Evolutionary conservation across 2,113 vertebrate genomes (phyloP), one percentile per base, ranked within the genome.

Genomic region (Eolophus roseicapilla): DNA sequence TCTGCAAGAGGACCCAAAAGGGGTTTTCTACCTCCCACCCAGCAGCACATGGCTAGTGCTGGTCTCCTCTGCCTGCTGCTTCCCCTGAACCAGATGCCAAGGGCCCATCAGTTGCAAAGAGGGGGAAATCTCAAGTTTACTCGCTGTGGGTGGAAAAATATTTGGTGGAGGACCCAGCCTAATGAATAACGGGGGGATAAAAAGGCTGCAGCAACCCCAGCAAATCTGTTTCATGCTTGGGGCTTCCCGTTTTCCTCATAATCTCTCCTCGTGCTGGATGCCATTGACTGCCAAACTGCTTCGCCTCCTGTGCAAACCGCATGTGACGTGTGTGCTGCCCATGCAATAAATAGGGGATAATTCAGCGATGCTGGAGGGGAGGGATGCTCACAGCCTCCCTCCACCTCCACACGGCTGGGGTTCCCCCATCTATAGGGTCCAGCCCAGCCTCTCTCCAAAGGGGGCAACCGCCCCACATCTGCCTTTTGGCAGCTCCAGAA

Each of bases 381-480:
- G 49, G 70, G 78, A 11, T 29, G 78, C 53, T 75, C 59, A 5
- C 35, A 77, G 52, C 33, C 44, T 63, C 41, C 67, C 59, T 33
- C 19, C 43, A 29, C 13, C 76, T 4, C 69, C 31, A 12, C 0
- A 1, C 33, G 12, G 3, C 13, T 3, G 4, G 13, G 29, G 4
- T 1, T 29, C 21, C 39, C 55, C 11, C 2, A 1, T 10, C 78
- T 0, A 0, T 1, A 28, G 19, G 31, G 15, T 16, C 64, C 59
- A 77, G 68, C 33, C 84, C 71, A 20, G 29, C 31, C 46, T 10
- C 17, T 27, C n/a, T 27, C 62, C 11, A 1, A 17, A 39, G 33
- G 37, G 3, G 77, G 13, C 1, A 1, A 35, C 0, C 3, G 29
- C 24, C 60, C 39, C 1, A 1, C 6, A 9, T 28, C 1, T 35